Conservation (phyloP, 2,113 vertebrate species). For the Rousettus leschenaultii region DNA sequence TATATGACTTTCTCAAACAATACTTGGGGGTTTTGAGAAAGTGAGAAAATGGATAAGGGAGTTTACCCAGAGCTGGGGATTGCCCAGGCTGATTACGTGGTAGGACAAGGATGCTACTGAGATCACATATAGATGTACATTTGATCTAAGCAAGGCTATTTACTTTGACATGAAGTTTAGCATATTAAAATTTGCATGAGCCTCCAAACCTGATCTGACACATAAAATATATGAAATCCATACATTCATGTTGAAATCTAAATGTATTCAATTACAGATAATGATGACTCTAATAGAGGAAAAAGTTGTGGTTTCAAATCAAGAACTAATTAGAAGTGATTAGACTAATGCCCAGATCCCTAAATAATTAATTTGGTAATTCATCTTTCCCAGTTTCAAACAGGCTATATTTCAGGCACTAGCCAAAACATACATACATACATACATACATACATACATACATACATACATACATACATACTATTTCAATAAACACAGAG, state of each 20-base stretch:
- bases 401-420: constrained; percentile 24
- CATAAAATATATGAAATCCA: constrained; percentile 29
- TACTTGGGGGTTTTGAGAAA: neutral
- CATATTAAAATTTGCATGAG: constrained; percentile 5
- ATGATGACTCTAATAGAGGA: neutral
- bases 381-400: constrained; percentile 25
- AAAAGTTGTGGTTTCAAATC: constrained; percentile 37
- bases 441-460: neutral
- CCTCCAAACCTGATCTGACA: neutral
- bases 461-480: no score
- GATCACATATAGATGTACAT: neutral
- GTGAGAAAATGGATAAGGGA: constrained; percentile 5
- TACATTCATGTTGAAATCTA: constrained; percentile 8
- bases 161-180: constrained; percentile 35
- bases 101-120: neutral
- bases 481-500: neutral
- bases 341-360: neutral
- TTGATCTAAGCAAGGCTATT: constrained; percentile 7
- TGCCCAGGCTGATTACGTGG: neutral
- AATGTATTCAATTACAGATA: constrained; percentile 10
- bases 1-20: constrained; percentile 30
- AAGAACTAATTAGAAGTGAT: constrained; percentile 35
- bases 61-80: constrained; percentile 8
- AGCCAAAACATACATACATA: neutral
- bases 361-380: constrained; percentile 35